Evolutionary conservation across 2,113 vertebrate genomes (phyloP).

Genomic region (Thamnaconus septentrionalis): DNA sequence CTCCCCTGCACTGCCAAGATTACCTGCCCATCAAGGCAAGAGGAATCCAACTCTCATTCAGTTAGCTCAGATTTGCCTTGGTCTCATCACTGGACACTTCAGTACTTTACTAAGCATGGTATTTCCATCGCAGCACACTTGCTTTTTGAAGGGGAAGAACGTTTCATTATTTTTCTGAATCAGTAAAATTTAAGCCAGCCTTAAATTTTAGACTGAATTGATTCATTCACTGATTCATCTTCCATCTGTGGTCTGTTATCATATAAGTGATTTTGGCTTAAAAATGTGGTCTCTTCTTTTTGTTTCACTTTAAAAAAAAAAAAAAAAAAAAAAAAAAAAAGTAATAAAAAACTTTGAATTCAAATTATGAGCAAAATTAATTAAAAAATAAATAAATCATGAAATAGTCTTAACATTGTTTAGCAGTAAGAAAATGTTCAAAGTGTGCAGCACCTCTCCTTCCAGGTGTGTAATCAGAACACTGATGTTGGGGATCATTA

Average conservation of each 20-base stretch:
- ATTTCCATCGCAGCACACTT: no score
- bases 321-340: no score
- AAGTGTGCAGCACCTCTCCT: conserved; percentile 81
- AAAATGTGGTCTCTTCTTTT: no score
- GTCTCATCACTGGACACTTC: conserved; percentile 69
- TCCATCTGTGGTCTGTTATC: background rate
- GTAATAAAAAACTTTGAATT: no score
- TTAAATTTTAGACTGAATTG: background rate
- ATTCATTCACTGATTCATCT: no score
- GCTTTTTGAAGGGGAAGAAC: no score
- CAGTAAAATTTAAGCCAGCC: no score
- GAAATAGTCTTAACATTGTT: no score
- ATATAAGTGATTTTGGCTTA: background rate
- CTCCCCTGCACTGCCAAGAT: conserved; percentile 68
- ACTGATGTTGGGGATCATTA: conserved; percentile 88
- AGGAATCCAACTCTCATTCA: conserved; percentile 46
- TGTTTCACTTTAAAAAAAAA: no score
- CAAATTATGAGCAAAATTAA: background rate
- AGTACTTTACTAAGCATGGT: background rate
- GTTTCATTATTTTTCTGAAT: no score
- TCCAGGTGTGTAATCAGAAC: conserved; percentile 88
- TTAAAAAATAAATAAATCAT: background rate
- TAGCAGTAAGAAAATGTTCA: background rate
- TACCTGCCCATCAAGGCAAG: conserved; percentile 54
- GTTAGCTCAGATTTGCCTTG: conserved; percentile 69